phyloP scores from a whole-genome alignment of 2,797 vertebrate genomes.

The Danio jaintianensis region DNA sequence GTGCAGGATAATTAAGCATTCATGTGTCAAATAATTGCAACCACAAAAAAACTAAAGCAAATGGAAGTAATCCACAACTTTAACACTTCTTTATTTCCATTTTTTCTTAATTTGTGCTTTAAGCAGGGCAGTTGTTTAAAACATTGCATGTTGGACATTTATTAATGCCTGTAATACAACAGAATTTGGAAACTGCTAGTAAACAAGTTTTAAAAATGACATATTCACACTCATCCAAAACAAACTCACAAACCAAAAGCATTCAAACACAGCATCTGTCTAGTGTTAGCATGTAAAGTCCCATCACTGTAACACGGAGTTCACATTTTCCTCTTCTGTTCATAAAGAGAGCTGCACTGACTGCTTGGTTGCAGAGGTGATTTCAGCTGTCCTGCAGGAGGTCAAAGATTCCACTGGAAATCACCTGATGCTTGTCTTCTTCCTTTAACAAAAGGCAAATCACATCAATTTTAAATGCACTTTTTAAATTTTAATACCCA shows the following conservation, averaged over 20 bases:
- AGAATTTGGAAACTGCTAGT: neutral
- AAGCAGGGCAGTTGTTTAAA: neutral
- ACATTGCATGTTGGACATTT: neutral
- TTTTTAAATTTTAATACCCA: neutral
- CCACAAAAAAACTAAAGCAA: neutral
- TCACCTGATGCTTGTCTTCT: slow-evolving; percentile 78
- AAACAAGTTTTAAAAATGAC: neutral
- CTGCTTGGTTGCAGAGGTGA: neutral
- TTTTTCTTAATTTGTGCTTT: neutral
- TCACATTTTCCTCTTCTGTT: neutral
- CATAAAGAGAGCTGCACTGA: neutral
- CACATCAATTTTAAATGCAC: neutral
- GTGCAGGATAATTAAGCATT: slow-evolving; percentile 4
- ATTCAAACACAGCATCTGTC: slow-evolving; percentile 1
- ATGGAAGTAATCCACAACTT: neutral
- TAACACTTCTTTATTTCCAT: neutral
- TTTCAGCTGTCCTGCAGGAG: slow-evolving; percentile 71
- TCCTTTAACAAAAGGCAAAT: slow-evolving; percentile 60
- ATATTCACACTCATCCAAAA: neutral
- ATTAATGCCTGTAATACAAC: neutral
- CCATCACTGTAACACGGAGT: neutral
- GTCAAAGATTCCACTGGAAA: slow-evolving; percentile 71
- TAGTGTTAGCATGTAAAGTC: neutral
- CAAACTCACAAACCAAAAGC: neutral
- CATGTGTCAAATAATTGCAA: neutral